Evolutionary conservation across 2,113 vertebrate species (phyloP).

Genomic region (Equus przewalskii): DNA sequence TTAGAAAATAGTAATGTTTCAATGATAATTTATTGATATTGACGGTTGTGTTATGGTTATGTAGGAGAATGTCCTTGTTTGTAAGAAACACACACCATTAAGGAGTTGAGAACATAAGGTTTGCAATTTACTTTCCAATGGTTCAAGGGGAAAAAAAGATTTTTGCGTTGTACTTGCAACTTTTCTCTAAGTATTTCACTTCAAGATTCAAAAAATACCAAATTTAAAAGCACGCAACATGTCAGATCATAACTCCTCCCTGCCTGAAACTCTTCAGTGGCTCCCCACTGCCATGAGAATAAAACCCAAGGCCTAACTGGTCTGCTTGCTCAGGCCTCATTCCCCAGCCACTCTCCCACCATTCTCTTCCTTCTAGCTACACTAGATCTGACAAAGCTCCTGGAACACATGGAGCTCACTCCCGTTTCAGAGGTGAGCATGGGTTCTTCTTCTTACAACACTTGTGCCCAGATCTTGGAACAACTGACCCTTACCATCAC

Average conservation of each 20-base stretch:
- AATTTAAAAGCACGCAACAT: neutral
- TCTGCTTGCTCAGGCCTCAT: neutral
- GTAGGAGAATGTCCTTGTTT: neutral
- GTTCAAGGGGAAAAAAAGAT: neutral
- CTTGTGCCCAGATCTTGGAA: neutral
- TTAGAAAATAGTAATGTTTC: neutral
- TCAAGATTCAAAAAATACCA: neutral
- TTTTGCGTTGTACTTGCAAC: neutral
- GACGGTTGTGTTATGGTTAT: neutral
- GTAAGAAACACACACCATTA: neutral
- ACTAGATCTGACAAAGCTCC: no score
- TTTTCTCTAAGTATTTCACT: neutral
- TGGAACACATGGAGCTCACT: neutral
- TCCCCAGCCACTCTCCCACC: no score
- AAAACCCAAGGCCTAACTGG: neutral
- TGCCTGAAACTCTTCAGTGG: neutral
- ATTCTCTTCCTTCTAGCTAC: no score
- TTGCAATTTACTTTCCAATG: neutral
- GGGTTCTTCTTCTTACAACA: neutral
- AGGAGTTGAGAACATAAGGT: neutral
- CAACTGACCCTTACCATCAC: accelerated
- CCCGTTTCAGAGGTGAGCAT: neutral
- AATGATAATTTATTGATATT: neutral
- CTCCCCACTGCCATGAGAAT: no score
- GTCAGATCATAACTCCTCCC: neutral